Percentiles rank a stretch among this genome's conserved stretches.
These are phyloP conservation scores for Pseudococcus viburni DNA, from an alignment of 2,888 invertebrate species.

Conservation along the genomic window DNA sequence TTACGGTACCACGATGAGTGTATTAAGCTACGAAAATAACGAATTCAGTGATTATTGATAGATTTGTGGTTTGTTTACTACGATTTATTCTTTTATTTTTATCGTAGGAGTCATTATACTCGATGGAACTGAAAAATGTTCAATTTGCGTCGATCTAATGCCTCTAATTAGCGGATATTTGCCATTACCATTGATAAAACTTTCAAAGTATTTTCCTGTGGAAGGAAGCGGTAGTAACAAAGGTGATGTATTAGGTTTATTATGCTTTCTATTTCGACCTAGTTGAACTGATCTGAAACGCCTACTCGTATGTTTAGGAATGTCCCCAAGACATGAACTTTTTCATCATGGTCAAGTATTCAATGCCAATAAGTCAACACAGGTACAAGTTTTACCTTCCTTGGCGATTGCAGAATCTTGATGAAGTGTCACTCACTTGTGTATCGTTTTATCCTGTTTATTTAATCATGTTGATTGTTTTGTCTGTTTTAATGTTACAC, in stretches of 20 bases:
- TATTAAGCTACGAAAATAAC: too few species aligned
- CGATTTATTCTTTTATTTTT: neutral
- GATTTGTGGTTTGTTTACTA: neutral
- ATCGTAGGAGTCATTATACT: conserved; percentile 78
- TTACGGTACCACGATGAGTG: neutral
- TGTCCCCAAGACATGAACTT: conserved; percentile 82
- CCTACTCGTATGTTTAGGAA: neutral
- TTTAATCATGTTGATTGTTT: neutral
- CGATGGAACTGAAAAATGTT: conserved; percentile 78
- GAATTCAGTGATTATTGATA: too few species aligned
- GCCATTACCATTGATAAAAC: conserved; percentile 87
- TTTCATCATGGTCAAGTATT: conserved; percentile 94
- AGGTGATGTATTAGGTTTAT: conserved; percentile 26
- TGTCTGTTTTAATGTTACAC: neutral
- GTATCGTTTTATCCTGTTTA: too few species aligned
- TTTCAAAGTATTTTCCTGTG: conserved; percentile 91
- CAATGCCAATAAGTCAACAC: conserved; percentile 91
- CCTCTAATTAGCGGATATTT: conserved; percentile 92
- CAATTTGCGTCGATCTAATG: conserved; percentile 90
- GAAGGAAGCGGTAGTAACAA: conserved; percentile 70
- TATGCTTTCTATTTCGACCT: neutral
- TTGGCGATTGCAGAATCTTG: conserved; percentile 27
- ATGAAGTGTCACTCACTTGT: neutral
- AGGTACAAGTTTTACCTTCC: conserved; percentile 85
- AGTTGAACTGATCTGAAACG: neutral